Evolutionary conservation across 2,113 vertebrate genomes (phyloP), one percentile per base, ranked within the genome.

Genomic region (Hemibagrus wyckioides): DNA sequence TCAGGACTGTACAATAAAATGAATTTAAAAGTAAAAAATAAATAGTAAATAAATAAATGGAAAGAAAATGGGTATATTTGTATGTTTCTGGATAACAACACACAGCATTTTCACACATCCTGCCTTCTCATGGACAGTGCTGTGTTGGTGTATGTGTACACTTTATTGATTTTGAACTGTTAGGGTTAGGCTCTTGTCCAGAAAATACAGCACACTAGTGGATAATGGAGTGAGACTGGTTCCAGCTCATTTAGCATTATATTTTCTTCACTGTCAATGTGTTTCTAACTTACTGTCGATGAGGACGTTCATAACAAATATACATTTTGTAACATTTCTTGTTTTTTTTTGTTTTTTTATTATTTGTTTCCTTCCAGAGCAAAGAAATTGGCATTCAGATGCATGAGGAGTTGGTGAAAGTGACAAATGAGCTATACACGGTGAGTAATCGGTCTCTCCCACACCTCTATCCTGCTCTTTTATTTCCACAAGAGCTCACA

Each of bases 301-400:
- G 10, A 73, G 19, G 23, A 73, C 17, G 14, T 69, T 4, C 30
- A 21, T 41, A 52, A 52, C n/a, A 84, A 77, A 71, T 77, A 61
- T 89, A 61, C 84, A 19, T 33, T 23, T 2, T 56, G 6, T 75
- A 83, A 88, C 52, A 67, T 39, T 89, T 44, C 41, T 48, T 23
- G 1, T 54, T 9, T 39, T 63, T 41, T 80, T 84, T 77, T 89
- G 61, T 75, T 87, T 97, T 96, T 50, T n/a, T n/a, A n/a, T n/a
- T 48, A 7, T 44, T 44, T 44, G 44, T 48, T 48, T 48, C 6
- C 9, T 48, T 48, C 44, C 95, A 99, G 98, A 99, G 98, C 92
- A 99, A 99, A 92, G 98, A 99, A 91, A 99, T 99, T 56, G 98
- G 98, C 71, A 95, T 99, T 84, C 98, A 99, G 95, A 99, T 99